Evolutionary conservation across 1,140 invertebrate genomes (phyloP).

Genomic region (Ceratina australensis): DNA sequence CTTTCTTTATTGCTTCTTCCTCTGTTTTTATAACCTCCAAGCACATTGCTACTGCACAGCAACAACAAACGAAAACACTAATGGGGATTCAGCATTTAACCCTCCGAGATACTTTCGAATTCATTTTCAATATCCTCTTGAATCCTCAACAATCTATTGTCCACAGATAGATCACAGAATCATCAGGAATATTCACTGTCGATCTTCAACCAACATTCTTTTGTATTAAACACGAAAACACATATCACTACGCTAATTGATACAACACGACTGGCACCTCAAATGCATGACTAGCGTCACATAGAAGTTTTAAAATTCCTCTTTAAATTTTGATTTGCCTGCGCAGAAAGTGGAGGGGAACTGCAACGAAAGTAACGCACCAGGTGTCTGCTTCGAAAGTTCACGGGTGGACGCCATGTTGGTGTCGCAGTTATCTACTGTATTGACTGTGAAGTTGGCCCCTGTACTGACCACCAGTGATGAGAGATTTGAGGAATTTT

Average conservation of each 20-base stretch:
- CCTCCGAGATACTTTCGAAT: no score
- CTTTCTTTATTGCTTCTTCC: neutral
- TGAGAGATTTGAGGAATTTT: no score
- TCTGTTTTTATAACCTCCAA: neutral
- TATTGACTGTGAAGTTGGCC: no score
- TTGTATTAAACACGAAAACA: neutral
- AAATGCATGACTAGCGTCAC: neutral
- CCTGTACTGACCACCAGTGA: no score
- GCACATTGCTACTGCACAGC: neutral
- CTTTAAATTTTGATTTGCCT: slow-evolving; percentile 39
- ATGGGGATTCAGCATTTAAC: neutral
- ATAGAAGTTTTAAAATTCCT: slow-evolving; percentile 34
- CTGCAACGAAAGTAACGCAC: slow-evolving; percentile 9
- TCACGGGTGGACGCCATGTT: slow-evolving; percentile 63
- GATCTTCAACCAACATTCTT: neutral
- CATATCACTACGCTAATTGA: slow-evolving; percentile 12
- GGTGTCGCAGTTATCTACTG: slow-evolving; percentile 69
- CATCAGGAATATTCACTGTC: neutral
- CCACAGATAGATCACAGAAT: neutral
- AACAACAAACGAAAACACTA: neutral
- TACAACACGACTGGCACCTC: neutral
- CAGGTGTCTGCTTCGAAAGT: slow-evolving; percentile 64
- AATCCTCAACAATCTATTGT: neutral
- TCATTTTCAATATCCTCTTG: neutral
- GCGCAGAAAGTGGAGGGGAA: slow-evolving; percentile 33